phyloP scores from a whole-genome alignment of 2,888 invertebrate genomes.

The Nomada hirtipes region DNA sequence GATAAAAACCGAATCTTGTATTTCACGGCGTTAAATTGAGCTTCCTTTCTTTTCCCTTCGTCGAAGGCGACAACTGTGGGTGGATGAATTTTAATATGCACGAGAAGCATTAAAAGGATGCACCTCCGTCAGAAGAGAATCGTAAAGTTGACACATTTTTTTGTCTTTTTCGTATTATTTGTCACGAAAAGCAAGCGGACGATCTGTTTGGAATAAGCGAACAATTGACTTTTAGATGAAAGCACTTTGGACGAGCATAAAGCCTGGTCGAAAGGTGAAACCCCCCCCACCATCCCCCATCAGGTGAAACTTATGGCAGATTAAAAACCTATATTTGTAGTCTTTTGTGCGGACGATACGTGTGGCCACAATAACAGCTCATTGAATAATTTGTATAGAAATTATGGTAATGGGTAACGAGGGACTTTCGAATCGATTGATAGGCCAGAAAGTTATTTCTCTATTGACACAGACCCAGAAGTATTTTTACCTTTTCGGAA shows the following conservation, averaged over 20 bases:
- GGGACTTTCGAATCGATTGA: conserved; percentile 43
- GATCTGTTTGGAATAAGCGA: conserved; percentile 26
- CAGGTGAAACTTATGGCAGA: conserved; percentile 35
- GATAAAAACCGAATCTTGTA: no score
- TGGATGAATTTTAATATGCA: not conserved
- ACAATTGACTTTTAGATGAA: conserved; percentile 66
- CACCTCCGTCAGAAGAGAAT: conserved; percentile 4
- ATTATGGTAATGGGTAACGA: conserved; percentile 53
- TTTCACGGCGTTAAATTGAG: no score
- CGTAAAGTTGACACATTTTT: conserved; percentile 1
- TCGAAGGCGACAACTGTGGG: not conserved
- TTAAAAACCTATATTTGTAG: conserved; percentile 57
- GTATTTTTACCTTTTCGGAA: conserved; percentile 18
- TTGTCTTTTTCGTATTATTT: conserved; percentile 33
- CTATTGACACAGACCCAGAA: not conserved
- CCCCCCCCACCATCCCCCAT: not conserved
- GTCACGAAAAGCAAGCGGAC: conserved; percentile 24
- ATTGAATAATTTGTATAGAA: conserved; percentile 62
- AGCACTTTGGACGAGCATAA: conserved; percentile 43
- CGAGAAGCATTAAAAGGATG: conserved; percentile 3
- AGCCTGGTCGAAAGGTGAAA: conserved; percentile 44
- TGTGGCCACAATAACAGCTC: conserved; percentile 36
- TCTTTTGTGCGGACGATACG: conserved; percentile 46
- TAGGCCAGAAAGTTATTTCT: conserved; percentile 10
- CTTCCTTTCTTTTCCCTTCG: not conserved